Evolutionary conservation across 2,113 vertebrate species (phyloP).

Genomic region (Thermophis baileyi): DNA sequence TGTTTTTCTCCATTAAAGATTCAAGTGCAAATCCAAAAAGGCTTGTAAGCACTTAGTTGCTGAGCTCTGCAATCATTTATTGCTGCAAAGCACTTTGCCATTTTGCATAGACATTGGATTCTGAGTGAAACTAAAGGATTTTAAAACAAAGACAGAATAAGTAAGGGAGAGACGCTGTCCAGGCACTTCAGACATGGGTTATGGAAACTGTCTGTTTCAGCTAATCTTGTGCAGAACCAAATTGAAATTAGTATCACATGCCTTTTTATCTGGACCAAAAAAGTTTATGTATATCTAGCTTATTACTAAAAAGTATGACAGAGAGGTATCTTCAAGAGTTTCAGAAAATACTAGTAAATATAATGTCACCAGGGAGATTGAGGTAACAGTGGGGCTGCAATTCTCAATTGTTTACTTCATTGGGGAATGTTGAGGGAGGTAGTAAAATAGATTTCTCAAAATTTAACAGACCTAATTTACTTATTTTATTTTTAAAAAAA

Average conservation of each 20-base stretch:
- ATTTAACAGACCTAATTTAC: background rate
- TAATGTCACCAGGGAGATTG: background rate
- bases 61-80: background rate
- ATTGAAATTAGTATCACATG: conserved; percentile 23
- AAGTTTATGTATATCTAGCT: background rate
- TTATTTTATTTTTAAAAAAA: background rate
- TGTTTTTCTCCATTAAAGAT: background rate
- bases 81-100: background rate
- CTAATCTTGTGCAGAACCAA: conserved; percentile 26
- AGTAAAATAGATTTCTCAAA: background rate
- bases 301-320: conserved; percentile 1
- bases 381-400: background rate
- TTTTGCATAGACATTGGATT: background rate
- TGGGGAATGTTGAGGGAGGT: background rate
- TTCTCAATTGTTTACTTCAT: background rate
- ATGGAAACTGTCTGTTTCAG: background rate
- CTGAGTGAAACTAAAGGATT: background rate
- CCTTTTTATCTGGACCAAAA: background rate
- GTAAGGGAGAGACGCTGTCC: background rate
- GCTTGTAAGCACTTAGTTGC: background rate
- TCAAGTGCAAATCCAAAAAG: background rate
- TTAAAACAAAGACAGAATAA: background rate
- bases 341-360: background rate
- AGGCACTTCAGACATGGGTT: background rate
- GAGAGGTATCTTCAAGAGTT: background rate